Percentiles rank a stretch among this genome's conserved stretches.
Evolutionary conservation across 2,113 vertebrate genomes (phyloP).

Genomic region (Spea bombifrons): DNA sequence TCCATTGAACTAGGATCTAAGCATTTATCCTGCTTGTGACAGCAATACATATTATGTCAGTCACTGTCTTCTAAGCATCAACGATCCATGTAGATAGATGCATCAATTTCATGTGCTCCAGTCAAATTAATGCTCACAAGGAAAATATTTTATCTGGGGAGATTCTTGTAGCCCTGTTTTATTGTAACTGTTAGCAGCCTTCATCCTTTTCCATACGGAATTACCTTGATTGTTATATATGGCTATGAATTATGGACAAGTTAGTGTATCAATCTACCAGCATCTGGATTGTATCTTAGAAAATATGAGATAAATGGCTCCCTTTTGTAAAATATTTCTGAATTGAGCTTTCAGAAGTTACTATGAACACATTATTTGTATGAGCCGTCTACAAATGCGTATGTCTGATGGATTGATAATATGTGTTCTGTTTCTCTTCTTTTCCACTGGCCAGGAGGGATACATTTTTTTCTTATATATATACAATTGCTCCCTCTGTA

Average conservation of each 20-base stretch:
- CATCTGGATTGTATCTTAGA: conserved; percentile 28
- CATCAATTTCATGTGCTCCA: neutral
- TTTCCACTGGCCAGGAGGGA: no score
- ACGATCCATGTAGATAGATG: neutral
- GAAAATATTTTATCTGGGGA: neutral
- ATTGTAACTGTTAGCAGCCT: neutral
- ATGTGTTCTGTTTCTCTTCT: neutral
- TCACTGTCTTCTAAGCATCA: neutral
- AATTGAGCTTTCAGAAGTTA: conserved; percentile 10
- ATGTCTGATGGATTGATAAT: conserved; percentile 17
- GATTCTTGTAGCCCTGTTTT: neutral
- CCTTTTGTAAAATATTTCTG: conserved; percentile 23
- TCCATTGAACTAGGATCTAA: neutral
- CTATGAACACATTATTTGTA: conserved; percentile 19
- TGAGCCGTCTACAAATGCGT: neutral
- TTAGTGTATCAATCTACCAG: conserved; percentile 21
- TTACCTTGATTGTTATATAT: neutral
- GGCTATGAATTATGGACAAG: conserved; percentile 26
- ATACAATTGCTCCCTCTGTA: conserved; percentile 21
- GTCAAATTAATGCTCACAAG: neutral
- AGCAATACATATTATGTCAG: conserved; percentile 13
- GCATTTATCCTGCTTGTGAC: conserved; percentile 27
- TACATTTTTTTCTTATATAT: no score
- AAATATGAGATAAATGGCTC: conserved; percentile 26
- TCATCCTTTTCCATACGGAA: neutral